phyloP scores from a whole-genome alignment of 2,888 invertebrate genomes.

The Lycophotia porphyrea region DNA sequence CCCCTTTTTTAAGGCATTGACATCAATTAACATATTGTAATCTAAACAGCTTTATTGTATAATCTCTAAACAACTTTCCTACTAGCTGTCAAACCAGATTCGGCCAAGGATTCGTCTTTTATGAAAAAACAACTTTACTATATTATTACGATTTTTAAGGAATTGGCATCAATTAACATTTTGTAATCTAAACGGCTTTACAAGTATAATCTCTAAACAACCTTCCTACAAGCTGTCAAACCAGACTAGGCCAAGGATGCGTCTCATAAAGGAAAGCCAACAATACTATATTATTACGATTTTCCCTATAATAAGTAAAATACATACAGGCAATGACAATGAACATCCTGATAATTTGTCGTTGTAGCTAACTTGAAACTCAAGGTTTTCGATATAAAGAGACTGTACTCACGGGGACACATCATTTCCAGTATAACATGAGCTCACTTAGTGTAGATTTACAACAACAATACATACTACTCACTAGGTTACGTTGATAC shows the following conservation, averaged over 20 bases:
- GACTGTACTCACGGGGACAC: too few species aligned
- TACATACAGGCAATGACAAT: constrained; percentile 1
- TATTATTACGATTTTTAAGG: constrained; percentile 10
- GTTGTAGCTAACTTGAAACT: not conserved
- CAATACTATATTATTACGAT: not conserved
- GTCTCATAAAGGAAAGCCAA: constrained; percentile 12
- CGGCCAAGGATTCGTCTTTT: constrained; percentile 36
- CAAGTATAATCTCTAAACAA: not conserved
- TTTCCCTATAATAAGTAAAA: constrained; percentile 26
- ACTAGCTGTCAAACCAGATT: not conserved
- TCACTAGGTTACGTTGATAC: too few species aligned
- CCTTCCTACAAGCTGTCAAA: constrained; percentile 10
- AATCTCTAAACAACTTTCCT: constrained; percentile 2
- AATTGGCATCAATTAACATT: not conserved
- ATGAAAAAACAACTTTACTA: constrained; percentile 7
- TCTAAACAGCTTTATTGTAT: not conserved
- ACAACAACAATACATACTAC: too few species aligned
- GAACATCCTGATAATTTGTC: constrained; percentile 3
- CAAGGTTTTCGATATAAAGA: not conserved
- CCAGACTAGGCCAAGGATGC: constrained; percentile 37
- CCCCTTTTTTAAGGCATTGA: not conserved
- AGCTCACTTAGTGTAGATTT: too few species aligned
- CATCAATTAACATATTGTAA: not conserved
- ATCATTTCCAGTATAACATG: too few species aligned
- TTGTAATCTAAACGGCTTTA: not conserved